Evolutionary conservation across 2,113 vertebrate genomes (phyloP).

Genomic region (Todiramphus saurophagus): DNA sequence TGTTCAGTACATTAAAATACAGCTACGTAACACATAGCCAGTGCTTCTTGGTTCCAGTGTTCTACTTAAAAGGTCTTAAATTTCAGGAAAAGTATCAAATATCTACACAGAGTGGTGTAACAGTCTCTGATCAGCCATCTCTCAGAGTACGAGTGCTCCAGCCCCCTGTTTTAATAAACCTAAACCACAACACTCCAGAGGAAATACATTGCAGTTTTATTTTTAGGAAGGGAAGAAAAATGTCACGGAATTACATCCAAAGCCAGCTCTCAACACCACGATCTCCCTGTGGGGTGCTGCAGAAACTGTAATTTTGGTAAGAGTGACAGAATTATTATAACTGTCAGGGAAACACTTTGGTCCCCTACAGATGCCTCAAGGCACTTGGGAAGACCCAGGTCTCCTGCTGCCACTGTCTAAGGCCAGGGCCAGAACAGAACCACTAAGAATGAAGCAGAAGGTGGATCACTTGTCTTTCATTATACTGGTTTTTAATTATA

Average conservation of each 20-base stretch:
- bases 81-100: background rate
- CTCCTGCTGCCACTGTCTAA: background rate
- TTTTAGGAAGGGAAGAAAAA: constrained; percentile 14
- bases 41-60: background rate
- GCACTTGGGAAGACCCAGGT: background rate
- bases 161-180: background rate
- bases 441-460: background rate
- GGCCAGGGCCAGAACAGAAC: background rate
- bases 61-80: background rate
- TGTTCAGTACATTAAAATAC: background rate
- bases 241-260: background rate
- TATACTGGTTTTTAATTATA: background rate
- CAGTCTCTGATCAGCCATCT: background rate
- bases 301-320: constrained; percentile 6
- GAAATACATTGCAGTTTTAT: background rate
- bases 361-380: background rate
- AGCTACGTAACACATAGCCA: background rate
- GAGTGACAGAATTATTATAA: background rate
- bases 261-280: background rate
- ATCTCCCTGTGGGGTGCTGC: background rate
- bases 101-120: background rate
- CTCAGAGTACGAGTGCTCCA: background rate
- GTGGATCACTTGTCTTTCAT: background rate
- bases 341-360: background rate
- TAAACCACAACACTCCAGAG: background rate